Evolutionary conservation across 2,888 invertebrate species (phyloP), one percentile per base, ranked within the genome.

Genomic region (Hylaea fasciaria): DNA sequence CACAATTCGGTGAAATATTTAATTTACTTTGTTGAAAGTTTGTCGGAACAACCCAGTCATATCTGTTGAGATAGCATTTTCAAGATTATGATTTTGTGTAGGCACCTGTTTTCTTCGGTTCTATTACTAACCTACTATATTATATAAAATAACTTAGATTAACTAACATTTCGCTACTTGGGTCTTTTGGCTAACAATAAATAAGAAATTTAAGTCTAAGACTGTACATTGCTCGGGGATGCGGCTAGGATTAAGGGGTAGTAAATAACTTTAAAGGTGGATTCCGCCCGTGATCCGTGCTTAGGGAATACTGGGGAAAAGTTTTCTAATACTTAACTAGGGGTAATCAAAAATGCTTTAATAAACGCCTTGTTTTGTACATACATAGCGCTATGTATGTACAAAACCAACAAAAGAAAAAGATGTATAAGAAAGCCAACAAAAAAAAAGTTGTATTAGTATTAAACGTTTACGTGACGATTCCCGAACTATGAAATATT

Each of bases 1-100:
- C 58, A 54, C 60, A 68, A 64, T 62, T 66, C 64, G 70, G 62
- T 66, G 70, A 71, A 69, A 73, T 72, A 75, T 75, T 72, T 69
- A 68, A 68, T 68, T 72, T 70, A 68, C 66, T 69, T 71, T 70
- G 62, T 69, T 52, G 59, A 57, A 69, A 70, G 62, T 67, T 68
- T 41, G 57, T 57, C 60, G 53, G 39, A 32, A 48, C 43, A 17
- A 54, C 54, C 49, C 50, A 14, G 39, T 49, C 61, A 57, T 62
- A 57, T 61, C 61, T 57, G 56, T 44, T 22, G 44, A 52, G 56
- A 62, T 61, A 52, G 43, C 50, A 17, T 39, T 45, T 22, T 7
- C 39, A 9, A 61, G 55, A 55, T 55, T 5, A 43, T 43, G 43
- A 12, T 43, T 16, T 47, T 28, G 28, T n/a, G 45, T 40, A 40